Evolutionary conservation across 2,113 vertebrate species (phyloP), one percentile per base, ranked within the genome.

Genomic region (Rhabdomys dilectus): DNA sequence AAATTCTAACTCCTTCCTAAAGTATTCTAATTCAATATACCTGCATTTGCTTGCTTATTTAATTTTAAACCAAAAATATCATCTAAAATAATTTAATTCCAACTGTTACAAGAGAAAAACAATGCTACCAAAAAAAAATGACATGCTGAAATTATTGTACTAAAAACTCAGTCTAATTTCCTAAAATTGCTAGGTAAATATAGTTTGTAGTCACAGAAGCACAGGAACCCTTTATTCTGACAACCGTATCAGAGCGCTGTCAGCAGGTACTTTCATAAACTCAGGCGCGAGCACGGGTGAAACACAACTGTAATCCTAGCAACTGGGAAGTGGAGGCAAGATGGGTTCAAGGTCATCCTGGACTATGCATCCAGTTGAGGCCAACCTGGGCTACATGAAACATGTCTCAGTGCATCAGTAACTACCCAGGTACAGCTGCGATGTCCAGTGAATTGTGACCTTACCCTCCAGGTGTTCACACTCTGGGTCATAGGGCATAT

Each of bases 11-110:
- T 82, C 86, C 53, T 86, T 91, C 70, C 66, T 26, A 77, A 96
- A 77, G 60, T 51, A 91, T 77, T 62, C 66, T 56, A 97, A 24
- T 51, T 82, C 66, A 94, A 77, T 53, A 73, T 64, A 3, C 89
- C n/a, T 70, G 31, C 82, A 29, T 89, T 7, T 56, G 89, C 39
- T 93, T 68, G 16, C 3, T 78, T 92, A 85, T 56, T 89, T 90
- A 90, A 80, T 62, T 75, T 73, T 92, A 93, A 94, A 84, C n/a
- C 90, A 91, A 94, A 92, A 77, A 80, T 88, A 90, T 51, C 31
- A 87, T 58, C 60, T 88, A 75, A 24, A 90, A 85, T n/a, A 94
- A 93, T 85, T 80, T 88, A 96, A 72, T 90, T 90, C 26, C 34
- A 81, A 48, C 91, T 66, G 24, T 94, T 90, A 85, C 10, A 45